phyloP scores from a whole-genome alignment of 2,888 invertebrate species.

The Elegia similella region DNA sequence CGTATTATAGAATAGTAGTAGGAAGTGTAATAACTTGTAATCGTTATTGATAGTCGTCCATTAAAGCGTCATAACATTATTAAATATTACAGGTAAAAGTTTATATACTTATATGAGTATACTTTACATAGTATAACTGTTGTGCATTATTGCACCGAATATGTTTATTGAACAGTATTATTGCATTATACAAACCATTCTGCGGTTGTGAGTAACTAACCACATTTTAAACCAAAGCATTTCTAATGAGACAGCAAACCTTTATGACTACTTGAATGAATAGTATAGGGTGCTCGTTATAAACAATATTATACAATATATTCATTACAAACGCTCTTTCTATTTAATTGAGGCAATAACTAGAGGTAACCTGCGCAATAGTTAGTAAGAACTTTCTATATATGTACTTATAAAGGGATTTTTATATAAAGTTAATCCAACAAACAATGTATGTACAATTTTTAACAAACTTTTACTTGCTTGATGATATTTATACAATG shows the following conservation, averaged over 20 bases:
- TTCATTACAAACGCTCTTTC: constrained; percentile 45
- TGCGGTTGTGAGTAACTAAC: constrained; percentile 39
- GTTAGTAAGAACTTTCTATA: constrained; percentile 49
- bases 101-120: constrained; percentile 7
- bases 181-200: constrained; percentile 16
- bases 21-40: constrained; percentile 30
- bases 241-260: constrained; percentile 24
- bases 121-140: not conserved
- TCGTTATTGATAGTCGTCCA: constrained; percentile 29
- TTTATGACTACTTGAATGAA: constrained; percentile 33
- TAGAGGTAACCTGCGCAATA: constrained; percentile 51
- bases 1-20: constrained; percentile 38
- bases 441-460: constrained; percentile 44
- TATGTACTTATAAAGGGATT: constrained; percentile 37
- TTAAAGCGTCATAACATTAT: constrained; percentile 32
- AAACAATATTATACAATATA: constrained; percentile 39
- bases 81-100: not conserved
- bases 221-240: constrained; percentile 33
- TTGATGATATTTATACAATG: constrained; percentile 49
- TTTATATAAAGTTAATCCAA: constrained; percentile 55
- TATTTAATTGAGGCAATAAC: constrained; percentile 64
- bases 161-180: not conserved
- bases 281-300: constrained; percentile 48
- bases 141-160: not conserved
- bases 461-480: constrained; percentile 44